Percentiles rank a stretch among this genome's conserved stretches.
Evolutionary conservation across 2,797 vertebrate species (phyloP).

Genomic region (Leptatherina wallacei): DNA sequence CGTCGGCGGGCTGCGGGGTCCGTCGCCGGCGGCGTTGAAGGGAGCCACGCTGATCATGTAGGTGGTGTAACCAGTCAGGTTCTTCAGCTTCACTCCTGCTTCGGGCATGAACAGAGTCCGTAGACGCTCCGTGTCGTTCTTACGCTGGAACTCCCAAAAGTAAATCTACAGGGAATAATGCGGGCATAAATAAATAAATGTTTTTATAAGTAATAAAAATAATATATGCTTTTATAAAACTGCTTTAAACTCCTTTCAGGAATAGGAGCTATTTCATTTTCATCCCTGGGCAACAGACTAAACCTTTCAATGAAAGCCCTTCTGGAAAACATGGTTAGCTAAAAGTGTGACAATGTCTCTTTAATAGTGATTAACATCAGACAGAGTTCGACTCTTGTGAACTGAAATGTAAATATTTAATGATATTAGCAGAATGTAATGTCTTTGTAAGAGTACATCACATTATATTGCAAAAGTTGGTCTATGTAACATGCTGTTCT

Average conservation of each 20-base stretch:
- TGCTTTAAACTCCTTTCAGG: slow-evolving; percentile 44
- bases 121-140: slow-evolving; percentile 87
- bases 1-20: slow-evolving; percentile 88
- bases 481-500: background rate
- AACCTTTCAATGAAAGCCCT: background rate
- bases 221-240: slow-evolving; percentile 47
- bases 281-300: slow-evolving; percentile 16
- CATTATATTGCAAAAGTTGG: background rate
- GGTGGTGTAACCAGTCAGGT: slow-evolving; percentile 94
- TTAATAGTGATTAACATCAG: slow-evolving; percentile 21
- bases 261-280: slow-evolving; percentile 49
- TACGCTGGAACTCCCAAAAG: slow-evolving; percentile 92
- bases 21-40: slow-evolving; percentile 94
- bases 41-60: slow-evolving; percentile 93
- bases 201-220: too few relatives aligned
- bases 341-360: slow-evolving; percentile 36
- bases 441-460: background rate
- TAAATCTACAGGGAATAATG: slow-evolving; percentile 85
- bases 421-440: background rate
- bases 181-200: slow-evolving; percentile 32
- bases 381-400: slow-evolving; percentile 17
- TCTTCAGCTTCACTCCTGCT: slow-evolving; percentile 91
- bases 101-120: slow-evolving; percentile 94
- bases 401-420: slow-evolving; percentile 29
- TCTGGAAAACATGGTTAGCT: slow-evolving; percentile 23